Percentiles rank a stretch among this genome's conserved stretches.
phyloP scores from a whole-genome alignment of 2,113 vertebrate genomes.

The Tor tambroides region DNA sequence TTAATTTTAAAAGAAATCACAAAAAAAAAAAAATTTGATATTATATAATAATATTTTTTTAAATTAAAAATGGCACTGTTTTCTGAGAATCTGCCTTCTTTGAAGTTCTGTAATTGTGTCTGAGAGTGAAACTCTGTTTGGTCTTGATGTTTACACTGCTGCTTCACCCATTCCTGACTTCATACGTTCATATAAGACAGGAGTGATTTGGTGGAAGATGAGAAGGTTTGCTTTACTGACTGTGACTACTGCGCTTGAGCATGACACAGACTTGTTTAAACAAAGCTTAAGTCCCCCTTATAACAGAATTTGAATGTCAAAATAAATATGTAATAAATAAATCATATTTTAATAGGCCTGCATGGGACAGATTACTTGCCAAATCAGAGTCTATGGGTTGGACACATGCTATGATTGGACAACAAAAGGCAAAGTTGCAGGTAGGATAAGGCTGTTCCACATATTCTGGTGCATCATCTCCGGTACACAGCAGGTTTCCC shows the following conservation, averaged over 20 bases:
- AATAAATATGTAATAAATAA: background rate
- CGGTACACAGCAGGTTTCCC: background rate
- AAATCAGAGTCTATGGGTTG: background rate
- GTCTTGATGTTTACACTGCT: background rate
- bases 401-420: conserved; percentile 8
- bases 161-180: background rate
- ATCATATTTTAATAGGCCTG: background rate
- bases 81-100: background rate
- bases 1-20: background rate
- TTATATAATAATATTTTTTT: background rate
- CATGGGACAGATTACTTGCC: background rate
- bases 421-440: background rate
- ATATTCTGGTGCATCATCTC: background rate
- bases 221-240: background rate
- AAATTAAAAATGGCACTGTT: background rate
- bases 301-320: background rate
- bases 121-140: background rate
- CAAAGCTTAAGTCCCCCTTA: background rate
- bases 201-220: background rate
- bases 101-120: background rate
- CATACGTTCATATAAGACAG: background rate
- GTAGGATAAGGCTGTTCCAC: background rate
- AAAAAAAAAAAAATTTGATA: too few relatives aligned
- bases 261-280: background rate
- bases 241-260: background rate